Base-by-base conservation (phyloP, 2,113 vertebrate species). In the Burhinus oedicnemus region DNA sequence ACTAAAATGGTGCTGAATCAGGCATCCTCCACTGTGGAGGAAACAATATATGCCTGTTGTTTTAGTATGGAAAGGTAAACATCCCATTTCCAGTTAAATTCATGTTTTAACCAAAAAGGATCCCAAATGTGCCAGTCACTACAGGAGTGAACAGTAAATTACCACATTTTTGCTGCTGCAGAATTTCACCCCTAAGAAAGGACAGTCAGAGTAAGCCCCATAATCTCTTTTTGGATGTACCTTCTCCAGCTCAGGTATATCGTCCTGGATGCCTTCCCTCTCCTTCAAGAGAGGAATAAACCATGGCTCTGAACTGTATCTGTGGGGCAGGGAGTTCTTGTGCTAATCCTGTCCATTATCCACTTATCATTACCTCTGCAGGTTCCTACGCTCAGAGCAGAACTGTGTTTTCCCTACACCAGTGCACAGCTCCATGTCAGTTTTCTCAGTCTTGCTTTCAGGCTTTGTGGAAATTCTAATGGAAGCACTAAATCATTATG, bases 401-500 rank as follows among this genome's bases (percentile, higher is more conserved):
- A 62, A 44, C 36, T 83, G 44, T 79, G 21, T n/a, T 84, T 89
- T 83, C 65, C 45, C 78, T 69, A 27, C 36, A n/a, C 12, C 7
- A 3, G 21, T 26, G 40, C 78, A 44, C 38, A 88, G 4, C n/a
- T 81, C 58, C 62, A 25, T 71, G 76, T 18, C 38, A 55, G 42
- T 45, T 83, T 92, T 64, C 68, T 83, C 49, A 45, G 32, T 20
- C 60, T 74, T 62, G 17, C 19, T 96, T 74, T 77, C 70, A 88
- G 42, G 66, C 62, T 70, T 34, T 44, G 32, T 86, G 79, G 76
- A 66, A 92, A 81, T 81, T 86, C 62, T 93, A 86, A 90, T 66
- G 72, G 90, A 94, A 60, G 60, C 68, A 75, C 42, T 93, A 87
- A 90, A 89, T 93, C 47, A 68, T 87, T 77, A 42, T 89, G 34